phyloP scores from a whole-genome alignment of 2,888 invertebrate genomes.

The Dendrolimus houi region DNA sequence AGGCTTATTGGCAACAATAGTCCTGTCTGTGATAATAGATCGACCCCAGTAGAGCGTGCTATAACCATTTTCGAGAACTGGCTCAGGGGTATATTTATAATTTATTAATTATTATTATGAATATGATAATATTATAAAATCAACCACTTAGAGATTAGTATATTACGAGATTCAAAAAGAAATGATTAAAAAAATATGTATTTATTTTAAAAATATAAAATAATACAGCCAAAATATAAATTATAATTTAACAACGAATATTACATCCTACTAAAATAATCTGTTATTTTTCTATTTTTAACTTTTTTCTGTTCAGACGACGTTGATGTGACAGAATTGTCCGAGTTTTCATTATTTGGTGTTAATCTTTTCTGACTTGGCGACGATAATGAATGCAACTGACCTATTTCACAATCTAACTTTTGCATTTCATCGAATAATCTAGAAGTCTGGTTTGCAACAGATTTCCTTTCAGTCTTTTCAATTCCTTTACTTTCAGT shows the following conservation, averaged over 20 bases:
- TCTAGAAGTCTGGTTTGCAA: slow-evolving; percentile 15
- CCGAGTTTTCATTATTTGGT: slow-evolving; percentile 5
- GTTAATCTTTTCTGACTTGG: background rate
- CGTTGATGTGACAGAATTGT: slow-evolving; percentile 21
- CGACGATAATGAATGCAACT: background rate
- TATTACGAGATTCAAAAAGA: too few relatives aligned
- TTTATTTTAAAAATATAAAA: background rate
- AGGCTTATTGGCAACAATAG: too few relatives aligned
- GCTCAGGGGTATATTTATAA: too few relatives aligned
- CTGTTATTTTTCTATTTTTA: slow-evolving; percentile 50
- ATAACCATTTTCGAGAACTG: too few relatives aligned
- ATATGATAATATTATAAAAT: too few relatives aligned
- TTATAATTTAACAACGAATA: background rate
- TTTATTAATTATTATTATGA: too few relatives aligned
- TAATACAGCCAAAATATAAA: background rate
- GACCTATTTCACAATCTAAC: slow-evolving; percentile 12
- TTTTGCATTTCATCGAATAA: slow-evolving; percentile 44
- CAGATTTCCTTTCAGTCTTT: slow-evolving; percentile 3
- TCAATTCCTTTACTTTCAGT: background rate
- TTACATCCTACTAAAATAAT: slow-evolving; percentile 39
- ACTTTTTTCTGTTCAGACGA: slow-evolving; percentile 47
- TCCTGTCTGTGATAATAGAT: too few relatives aligned
- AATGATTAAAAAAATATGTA: background rate
- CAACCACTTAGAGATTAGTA: too few relatives aligned
- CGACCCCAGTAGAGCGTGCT: too few relatives aligned